A percentile compares a stretch with the other conserved stretches of the same genome.
phyloP scores from a whole-genome alignment of 2,888 invertebrate species.

The Deilephila elpenor region DNA sequence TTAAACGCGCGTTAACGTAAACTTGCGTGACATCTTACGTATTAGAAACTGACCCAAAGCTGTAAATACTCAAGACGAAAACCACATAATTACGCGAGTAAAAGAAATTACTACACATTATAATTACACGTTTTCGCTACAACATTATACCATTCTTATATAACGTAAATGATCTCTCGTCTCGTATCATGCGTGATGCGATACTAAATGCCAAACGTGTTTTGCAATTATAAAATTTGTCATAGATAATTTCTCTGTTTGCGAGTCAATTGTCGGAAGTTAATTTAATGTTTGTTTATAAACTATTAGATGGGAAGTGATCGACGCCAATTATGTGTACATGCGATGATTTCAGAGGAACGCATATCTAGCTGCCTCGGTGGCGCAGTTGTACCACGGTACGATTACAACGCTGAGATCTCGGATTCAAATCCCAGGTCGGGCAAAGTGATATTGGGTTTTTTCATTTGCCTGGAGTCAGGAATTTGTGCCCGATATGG shows the following conservation, averaged over 20 bases:
- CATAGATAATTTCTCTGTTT: constrained; percentile 4
- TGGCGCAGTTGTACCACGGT: too few species aligned
- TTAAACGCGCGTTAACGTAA: neutral
- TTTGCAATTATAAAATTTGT: constrained; percentile 27
- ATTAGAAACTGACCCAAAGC: constrained; percentile 22
- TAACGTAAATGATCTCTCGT: constrained; percentile 26
- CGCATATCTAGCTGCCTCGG: too few species aligned
- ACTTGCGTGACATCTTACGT: constrained; percentile 13
- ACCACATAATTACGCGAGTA: constrained; percentile 2
- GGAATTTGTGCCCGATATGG: too few species aligned
- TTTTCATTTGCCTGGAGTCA: too few species aligned
- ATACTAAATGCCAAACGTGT: constrained; percentile 26
- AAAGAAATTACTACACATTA: constrained; percentile 26
- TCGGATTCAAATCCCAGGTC: too few species aligned
- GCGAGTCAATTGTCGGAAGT: neutral
- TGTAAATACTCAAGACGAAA: neutral
- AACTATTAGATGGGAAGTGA: neutral
- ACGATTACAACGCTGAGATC: too few species aligned
- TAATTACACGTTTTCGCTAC: constrained; percentile 29
- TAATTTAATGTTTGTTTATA: constrained; percentile 6
- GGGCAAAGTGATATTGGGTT: too few species aligned
- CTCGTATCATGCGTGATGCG: constrained; percentile 27
- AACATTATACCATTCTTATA: constrained; percentile 24
- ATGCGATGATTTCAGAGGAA: neutral
- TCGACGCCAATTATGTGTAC: neutral